Percentiles rank a stretch among this genome's conserved stretches.
Evolutionary conservation across 92 coral and sea anemone species (phyloP).

Genomic region (Muricea muricata): DNA sequence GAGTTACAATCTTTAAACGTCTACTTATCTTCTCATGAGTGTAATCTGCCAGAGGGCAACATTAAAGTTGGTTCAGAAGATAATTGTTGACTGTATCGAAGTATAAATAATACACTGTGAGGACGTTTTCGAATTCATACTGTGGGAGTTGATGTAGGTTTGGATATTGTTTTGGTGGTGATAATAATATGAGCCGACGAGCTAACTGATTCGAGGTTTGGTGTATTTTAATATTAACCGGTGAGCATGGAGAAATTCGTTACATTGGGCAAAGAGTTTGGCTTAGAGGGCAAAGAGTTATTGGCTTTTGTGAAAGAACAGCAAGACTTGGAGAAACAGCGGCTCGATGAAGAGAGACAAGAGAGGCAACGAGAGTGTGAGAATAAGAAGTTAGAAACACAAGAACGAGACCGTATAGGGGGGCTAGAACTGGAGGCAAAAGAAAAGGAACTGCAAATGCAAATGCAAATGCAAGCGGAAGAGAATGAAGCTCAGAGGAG

Average conservation of each 20-base stretch:
- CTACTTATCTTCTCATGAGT: too few relatives aligned
- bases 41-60: too few relatives aligned
- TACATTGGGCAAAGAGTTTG: slow-evolving; percentile 13
- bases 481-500: slow-evolving; percentile 27
- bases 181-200: too few relatives aligned
- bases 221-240: background rate
- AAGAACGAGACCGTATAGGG: slow-evolving; percentile 29
- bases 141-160: too few relatives aligned
- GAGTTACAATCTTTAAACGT: too few relatives aligned
- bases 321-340: slow-evolving; percentile 14
- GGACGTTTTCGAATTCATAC: too few relatives aligned
- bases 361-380: slow-evolving; percentile 5
- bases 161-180: too few relatives aligned
- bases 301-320: slow-evolving; percentile 23
- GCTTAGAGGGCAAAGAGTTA: slow-evolving; percentile 50
- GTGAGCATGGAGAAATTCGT: slow-evolving; percentile 13
- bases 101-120: too few relatives aligned
- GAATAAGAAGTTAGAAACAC: slow-evolving; percentile 18
- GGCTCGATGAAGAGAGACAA: background rate
- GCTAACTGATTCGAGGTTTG: too few relatives aligned
- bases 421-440: background rate
- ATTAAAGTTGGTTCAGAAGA: too few relatives aligned
- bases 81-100: too few relatives aligned
- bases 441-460: slow-evolving; percentile 18
- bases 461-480: too few relatives aligned